Percentiles rank a stretch among this genome's conserved stretches.
These are phyloP conservation scores for Mesorhabditis sp. DNA, from an alignment of 2,888 invertebrate genomes.

Conservation along the genomic window DNA sequence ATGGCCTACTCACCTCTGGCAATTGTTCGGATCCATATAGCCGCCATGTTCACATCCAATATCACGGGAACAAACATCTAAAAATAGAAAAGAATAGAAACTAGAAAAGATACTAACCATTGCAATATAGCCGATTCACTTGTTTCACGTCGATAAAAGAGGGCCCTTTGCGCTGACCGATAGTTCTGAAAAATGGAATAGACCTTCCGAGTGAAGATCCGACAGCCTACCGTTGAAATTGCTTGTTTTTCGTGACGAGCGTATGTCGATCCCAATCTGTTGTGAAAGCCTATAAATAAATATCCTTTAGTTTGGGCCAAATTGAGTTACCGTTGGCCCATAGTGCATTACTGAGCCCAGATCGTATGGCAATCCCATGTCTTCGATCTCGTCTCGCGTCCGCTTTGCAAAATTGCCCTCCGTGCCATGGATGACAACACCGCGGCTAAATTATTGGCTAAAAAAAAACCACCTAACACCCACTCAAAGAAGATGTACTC, in stretches of 20 bases:
- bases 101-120: constrained; percentile 23
- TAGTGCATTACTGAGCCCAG: constrained; percentile 52
- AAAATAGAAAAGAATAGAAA: constrained; percentile 10
- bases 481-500: constrained; percentile 39
- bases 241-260: constrained; percentile 5
- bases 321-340: constrained; percentile 35
- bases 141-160: constrained; percentile 54
- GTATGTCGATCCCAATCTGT: constrained; percentile 44
- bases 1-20: constrained; percentile 28
- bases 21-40: constrained; percentile 52
- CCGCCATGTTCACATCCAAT: constrained; percentile 43
- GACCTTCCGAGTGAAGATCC: not conserved
- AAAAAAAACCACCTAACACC: not conserved
- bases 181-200: constrained; percentile 29
- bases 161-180: constrained; percentile 45
- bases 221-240: constrained; percentile 5
- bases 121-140: constrained; percentile 50
- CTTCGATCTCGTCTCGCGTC: constrained; percentile 44
- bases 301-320: not conserved
- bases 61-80: constrained; percentile 35
- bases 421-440: constrained; percentile 42
- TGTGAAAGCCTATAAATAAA: constrained; percentile 39
- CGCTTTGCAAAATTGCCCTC: constrained; percentile 51
- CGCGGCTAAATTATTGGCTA: not conserved
- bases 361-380: constrained; percentile 53